These are phyloP conservation scores for Crocuta crocuta DNA, from an alignment of 2,113 vertebrate species.

Conservation along the genomic window DNA sequence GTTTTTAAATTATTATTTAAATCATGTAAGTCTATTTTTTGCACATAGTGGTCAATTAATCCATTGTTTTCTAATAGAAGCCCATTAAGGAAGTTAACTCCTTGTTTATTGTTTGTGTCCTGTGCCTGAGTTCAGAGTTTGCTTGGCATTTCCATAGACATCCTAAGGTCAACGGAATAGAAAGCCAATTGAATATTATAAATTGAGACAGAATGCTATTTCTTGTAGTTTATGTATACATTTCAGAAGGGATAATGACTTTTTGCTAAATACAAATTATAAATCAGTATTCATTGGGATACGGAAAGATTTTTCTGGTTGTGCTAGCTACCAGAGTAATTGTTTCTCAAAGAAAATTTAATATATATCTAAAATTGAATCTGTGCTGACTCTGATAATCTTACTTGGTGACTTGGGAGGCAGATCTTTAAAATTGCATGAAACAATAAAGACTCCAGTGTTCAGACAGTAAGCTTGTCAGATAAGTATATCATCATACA, in stretches of 20 bases:
- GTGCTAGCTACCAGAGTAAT: not conserved
- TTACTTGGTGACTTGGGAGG: not conserved
- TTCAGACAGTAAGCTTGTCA: not conserved
- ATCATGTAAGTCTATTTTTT: not conserved
- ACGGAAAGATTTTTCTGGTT: not conserved
- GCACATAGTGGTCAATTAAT: not conserved
- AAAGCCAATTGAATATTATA: not conserved
- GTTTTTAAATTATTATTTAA: constrained; percentile 17
- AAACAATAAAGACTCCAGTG: constrained; percentile 18
- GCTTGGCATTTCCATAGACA: not conserved
- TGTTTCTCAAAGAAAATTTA: constrained; percentile 49
- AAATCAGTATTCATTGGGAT: not conserved
- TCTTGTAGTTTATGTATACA: not conserved
- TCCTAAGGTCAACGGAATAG: not conserved
- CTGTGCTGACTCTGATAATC: constrained; percentile 8
- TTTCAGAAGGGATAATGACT: not conserved
- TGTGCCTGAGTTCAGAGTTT: not conserved
- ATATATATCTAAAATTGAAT: constrained; percentile 36
- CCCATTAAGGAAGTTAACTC: not conserved
- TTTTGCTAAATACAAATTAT: not conserved
- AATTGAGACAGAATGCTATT: not conserved
- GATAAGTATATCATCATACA: not conserved
- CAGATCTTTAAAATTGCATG: constrained; percentile 53
- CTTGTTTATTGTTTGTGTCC: not conserved
- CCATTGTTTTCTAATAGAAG: not conserved